phyloP scores from a whole-genome alignment of 2,888 invertebrate genomes.

The Papilio gigon region DNA sequence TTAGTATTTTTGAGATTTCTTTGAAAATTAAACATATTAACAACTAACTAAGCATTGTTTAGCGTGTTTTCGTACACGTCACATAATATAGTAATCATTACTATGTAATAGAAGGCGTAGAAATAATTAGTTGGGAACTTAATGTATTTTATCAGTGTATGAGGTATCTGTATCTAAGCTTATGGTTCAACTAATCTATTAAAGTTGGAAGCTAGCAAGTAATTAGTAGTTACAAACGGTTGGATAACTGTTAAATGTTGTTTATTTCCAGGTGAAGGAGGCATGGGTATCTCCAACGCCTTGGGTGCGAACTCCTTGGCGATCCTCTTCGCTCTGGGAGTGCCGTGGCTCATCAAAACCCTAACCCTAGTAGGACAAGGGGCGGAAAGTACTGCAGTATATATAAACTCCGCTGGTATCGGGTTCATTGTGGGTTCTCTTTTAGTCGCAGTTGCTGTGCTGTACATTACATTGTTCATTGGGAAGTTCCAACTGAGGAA shows the following conservation, averaged over 20 bases:
- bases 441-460: conserved; percentile 86
- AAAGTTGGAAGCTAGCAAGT: neutral
- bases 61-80: no score
- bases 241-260: neutral
- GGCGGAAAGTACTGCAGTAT: conserved; percentile 77
- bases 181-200: no score
- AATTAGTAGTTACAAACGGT: conserved; percentile 1
- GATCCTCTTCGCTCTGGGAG: conserved; percentile 90
- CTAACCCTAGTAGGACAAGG: conserved; percentile 78
- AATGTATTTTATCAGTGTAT: no score
- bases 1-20: no score
- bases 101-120: no score
- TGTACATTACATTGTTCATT: conserved; percentile 86
- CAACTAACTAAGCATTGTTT: no score
- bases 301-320: conserved; percentile 93
- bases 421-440: conserved; percentile 91
- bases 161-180: no score
- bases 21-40: no score
- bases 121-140: no score
- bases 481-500: conserved; percentile 88
- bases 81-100: no score
- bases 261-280: conserved; percentile 85
- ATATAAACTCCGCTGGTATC: conserved; percentile 90
- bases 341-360: conserved; percentile 93
- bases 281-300: conserved; percentile 93